Conservation (phyloP, 2,113 vertebrate species). For the Burhinus oedicnemus region DNA sequence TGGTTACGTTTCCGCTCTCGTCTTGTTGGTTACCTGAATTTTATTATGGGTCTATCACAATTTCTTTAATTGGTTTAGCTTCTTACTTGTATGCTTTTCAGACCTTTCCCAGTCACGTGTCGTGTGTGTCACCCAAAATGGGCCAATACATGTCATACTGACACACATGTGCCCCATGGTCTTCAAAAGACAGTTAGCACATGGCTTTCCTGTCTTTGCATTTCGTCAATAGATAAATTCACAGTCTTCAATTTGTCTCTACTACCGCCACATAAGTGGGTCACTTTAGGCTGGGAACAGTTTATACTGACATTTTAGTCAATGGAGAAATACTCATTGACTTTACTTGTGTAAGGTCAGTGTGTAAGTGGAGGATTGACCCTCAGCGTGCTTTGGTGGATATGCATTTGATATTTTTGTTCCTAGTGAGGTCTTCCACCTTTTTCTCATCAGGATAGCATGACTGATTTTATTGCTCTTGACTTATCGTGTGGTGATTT, state of each 20-base stretch:
- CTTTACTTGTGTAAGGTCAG: background rate
- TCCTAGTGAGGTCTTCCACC: background rate
- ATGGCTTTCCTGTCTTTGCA: background rate
- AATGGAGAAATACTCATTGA: background rate
- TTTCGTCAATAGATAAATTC: background rate
- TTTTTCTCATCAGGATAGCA: background rate
- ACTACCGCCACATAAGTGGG: rapidly evolving
- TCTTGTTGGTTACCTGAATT: background rate
- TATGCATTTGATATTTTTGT: background rate
- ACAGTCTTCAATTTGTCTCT: background rate
- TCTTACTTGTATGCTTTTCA: background rate
- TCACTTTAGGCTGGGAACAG: background rate
- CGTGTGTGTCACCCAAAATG: background rate
- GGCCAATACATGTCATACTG: background rate
- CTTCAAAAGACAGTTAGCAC: background rate
- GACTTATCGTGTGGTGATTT: background rate
- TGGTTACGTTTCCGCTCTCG: rapidly evolving
- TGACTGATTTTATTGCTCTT: background rate
- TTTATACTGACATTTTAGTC: background rate
- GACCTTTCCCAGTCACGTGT: background rate
- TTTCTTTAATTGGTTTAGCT: background rate
- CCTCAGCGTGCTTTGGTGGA: background rate
- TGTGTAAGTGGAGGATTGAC: background rate
- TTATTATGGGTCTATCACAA: background rate
- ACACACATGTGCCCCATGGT: rapidly evolving